phyloP scores from a whole-genome alignment of 2,888 invertebrate species.

The Plebejus melissa region DNA sequence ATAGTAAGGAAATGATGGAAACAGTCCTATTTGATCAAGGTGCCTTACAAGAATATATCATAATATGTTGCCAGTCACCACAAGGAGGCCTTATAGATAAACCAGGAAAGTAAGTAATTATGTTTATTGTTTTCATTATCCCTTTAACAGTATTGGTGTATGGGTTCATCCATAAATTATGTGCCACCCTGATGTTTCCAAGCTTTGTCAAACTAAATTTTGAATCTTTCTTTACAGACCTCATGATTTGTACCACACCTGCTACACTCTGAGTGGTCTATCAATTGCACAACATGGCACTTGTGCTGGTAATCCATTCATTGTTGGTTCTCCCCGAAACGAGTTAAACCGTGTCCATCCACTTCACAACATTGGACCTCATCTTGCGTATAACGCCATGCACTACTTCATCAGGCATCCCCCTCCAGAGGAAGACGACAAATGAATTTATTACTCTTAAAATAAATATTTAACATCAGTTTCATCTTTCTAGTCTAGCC shows the following conservation, averaged over 20 bases:
- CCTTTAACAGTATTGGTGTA: background rate
- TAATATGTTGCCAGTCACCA: slow-evolving; percentile 93
- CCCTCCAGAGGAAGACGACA: slow-evolving; percentile 65
- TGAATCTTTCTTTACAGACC: slow-evolving; percentile 75
- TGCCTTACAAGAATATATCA: slow-evolving; percentile 96
- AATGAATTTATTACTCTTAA: slow-evolving; percentile 41
- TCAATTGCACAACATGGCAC: slow-evolving; percentile 92
- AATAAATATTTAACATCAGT: background rate
- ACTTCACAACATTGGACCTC: slow-evolving; percentile 88
- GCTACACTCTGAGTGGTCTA: slow-evolving; percentile 96
- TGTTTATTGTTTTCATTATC: background rate
- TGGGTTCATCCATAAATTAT: no score
- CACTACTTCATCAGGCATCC: slow-evolving; percentile 72
- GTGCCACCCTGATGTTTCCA: background rate
- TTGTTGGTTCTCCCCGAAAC: slow-evolving; percentile 84
- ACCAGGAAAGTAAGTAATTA: slow-evolving; percentile 89
- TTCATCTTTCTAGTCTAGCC: background rate
- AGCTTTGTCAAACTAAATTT: background rate
- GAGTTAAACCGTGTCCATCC: slow-evolving; percentile 89
- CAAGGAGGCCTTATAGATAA: slow-evolving; percentile 97
- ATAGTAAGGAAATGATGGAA: slow-evolving; percentile 66
- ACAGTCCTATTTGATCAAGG: slow-evolving; percentile 88
- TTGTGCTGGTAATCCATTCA: slow-evolving; percentile 65
- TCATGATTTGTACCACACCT: slow-evolving; percentile 97
- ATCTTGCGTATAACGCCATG: slow-evolving; percentile 73